phyloP scores from a whole-genome alignment of 2,797 vertebrate species.

The Xiphorhynchus erythropygius region DNA sequence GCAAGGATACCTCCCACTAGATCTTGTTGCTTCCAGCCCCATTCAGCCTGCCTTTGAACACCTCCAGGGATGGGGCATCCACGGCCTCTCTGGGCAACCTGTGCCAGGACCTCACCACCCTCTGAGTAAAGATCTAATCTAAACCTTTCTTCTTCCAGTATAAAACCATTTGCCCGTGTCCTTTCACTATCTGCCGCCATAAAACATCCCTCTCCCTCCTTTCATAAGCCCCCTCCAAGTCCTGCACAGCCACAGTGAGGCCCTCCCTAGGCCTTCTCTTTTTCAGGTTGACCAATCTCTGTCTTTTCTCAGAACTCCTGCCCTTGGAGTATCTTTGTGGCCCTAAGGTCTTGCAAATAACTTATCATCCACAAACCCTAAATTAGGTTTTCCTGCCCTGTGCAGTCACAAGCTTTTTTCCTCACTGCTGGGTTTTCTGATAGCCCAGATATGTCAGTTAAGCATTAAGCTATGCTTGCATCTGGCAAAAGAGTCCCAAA shows the following conservation, averaged over 20 bases:
- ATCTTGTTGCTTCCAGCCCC: neutral
- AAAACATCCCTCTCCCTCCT: neutral
- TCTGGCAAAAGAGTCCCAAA: neutral
- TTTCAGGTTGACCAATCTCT: neutral
- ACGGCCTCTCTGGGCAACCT: neutral
- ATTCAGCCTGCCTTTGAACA: neutral
- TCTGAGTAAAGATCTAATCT: neutral
- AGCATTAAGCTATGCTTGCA: neutral
- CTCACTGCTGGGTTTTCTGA: neutral
- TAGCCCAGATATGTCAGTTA: neutral
- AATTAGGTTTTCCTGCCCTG: neutral
- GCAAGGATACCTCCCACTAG: neutral
- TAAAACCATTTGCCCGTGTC: neutral
- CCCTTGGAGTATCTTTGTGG: neutral
- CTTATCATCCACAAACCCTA: rapidly evolving
- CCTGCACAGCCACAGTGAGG: neutral
- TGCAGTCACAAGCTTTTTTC: neutral
- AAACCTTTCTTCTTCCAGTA: neutral
- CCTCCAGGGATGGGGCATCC: neutral
- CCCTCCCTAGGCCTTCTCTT: neutral
- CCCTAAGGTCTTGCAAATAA: neutral
- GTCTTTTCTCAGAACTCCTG: neutral
- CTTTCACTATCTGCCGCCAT: neutral
- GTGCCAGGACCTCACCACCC: neutral
- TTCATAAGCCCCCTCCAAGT: neutral